Percentiles rank a stretch among this genome's conserved stretches.
phyloP scores from a whole-genome alignment of 2,113 vertebrate genomes.

The Desmodus rotundus region DNA sequence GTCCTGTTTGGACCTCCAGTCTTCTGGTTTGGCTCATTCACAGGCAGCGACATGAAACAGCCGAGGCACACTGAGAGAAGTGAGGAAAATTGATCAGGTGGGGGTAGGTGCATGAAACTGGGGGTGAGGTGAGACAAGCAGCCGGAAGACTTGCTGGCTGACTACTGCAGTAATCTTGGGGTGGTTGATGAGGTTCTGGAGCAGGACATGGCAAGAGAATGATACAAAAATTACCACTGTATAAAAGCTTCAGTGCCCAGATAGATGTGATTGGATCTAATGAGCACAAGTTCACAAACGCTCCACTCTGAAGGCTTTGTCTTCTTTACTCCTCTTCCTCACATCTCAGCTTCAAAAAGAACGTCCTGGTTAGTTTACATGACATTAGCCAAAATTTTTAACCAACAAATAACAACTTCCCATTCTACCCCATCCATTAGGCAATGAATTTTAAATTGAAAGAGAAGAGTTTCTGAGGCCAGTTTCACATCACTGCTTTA shows the following conservation, averaged over 20 bases:
- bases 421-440: not conserved
- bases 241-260: not conserved
- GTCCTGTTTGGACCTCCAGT: not conserved
- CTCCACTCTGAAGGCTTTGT: not conserved
- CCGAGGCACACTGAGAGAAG: not conserved
- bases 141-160: not conserved
- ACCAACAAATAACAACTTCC: not conserved
- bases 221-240: not conserved
- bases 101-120: not conserved
- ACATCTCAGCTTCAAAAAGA: not conserved
- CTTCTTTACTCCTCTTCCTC: not conserved
- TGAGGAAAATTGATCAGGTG: not conserved
- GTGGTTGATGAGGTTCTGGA: not conserved
- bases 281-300: not conserved
- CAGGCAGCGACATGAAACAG: not conserved
- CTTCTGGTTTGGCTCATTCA: not conserved
- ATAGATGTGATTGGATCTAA: not conserved
- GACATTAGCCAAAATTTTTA: slow-evolving; percentile 43
- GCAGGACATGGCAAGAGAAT: not conserved
- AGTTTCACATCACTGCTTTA: slow-evolving; percentile 45
- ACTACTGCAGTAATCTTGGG: not conserved
- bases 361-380: not conserved
- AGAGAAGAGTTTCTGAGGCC: slow-evolving; percentile 31
- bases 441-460: slow-evolving; percentile 40
- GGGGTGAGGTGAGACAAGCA: not conserved